These are phyloP conservation scores for Malacosoma neustria DNA, from an alignment of 2,888 invertebrate species.

Conservation along the genomic window DNA sequence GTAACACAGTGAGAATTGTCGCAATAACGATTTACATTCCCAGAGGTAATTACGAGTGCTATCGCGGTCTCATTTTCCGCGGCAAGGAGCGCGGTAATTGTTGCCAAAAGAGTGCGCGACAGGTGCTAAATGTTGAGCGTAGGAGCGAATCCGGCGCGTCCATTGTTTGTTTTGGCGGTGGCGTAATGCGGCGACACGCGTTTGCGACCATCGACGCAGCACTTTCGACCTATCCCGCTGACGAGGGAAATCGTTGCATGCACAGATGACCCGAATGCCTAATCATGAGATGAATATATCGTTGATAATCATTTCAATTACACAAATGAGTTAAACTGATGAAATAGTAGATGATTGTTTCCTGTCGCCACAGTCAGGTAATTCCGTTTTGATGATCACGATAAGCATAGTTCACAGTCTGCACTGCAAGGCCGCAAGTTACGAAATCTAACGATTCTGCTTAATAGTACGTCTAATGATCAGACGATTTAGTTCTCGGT, in stretches of 20 bases:
- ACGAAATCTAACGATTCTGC: neutral
- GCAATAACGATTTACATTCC: slow-evolving; percentile 17
- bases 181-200: slow-evolving; percentile 66
- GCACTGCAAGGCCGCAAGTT: slow-evolving; percentile 37
- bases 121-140: slow-evolving; percentile 43
- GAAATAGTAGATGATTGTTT: slow-evolving; percentile 57
- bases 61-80: slow-evolving; percentile 41
- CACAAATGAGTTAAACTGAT: slow-evolving; percentile 49
- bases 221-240: slow-evolving; percentile 22
- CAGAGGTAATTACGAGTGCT: slow-evolving; percentile 28
- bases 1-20: slow-evolving; percentile 10
- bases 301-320: slow-evolving; percentile 57
- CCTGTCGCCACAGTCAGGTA: slow-evolving; percentile 48
- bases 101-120: slow-evolving; percentile 45
- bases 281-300: slow-evolving; percentile 60
- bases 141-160: slow-evolving; percentile 17
- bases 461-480: neutral
- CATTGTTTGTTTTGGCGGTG: slow-evolving; percentile 44
- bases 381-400: slow-evolving; percentile 37
- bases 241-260: slow-evolving; percentile 48
- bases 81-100: slow-evolving; percentile 40
- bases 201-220: slow-evolving; percentile 64
- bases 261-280: slow-evolving; percentile 57
- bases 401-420: slow-evolving; percentile 33
- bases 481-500: neutral